Base-by-base conservation (phyloP, 2,888 invertebrate species). In the Pharmacophagus antenor region DNA sequence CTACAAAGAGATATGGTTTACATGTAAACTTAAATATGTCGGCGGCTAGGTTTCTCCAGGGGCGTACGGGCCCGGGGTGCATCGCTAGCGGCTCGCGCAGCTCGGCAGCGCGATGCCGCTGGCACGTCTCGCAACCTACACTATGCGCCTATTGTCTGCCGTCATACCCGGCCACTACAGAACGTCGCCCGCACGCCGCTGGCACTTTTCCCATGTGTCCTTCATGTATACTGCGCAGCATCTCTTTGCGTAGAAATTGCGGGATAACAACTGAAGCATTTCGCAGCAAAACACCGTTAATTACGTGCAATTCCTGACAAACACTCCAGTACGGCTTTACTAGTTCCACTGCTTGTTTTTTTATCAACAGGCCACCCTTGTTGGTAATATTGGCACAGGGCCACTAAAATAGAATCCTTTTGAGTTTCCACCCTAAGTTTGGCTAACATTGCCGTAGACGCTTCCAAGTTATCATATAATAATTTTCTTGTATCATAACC, bases 111-210 rank as follows among this genome's bases (percentile, higher is more conserved):
- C 37, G 37, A 12, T 37, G 37, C 15, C 37, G 37, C 37, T n/a
- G 37, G 10, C 37, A 37, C 37, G 37, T 10, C n/a, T 37, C 37
- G 37, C 37, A 37, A 6, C 23, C 23, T 7, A 25, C 23, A 25
- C 23, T 3, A 25, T 7, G 23, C 23, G 23, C 23, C 4, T 7
- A 5, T 5, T 25, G 7, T 25, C 23, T 7, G 23, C 23, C 23
- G 23, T 25, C 44, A 44, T 17, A 6, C 44, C 44, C 44, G 44
- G 44, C 44, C 44, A 44, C 8, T 10, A 44, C 44, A 44, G 18
- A 2, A 44, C 44, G n/a, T 44, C 44, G 20, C 44, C 18, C 7
- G 44, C 44, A 8, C 20, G 20, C 5, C 44, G 44, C 44, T 44
- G 18, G 8, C 44, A 44, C 44, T 8, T 4, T 6, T 44, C 44